Conservation (phyloP, 2,113 vertebrate species). For the Poecilia latipinna region DNA sequence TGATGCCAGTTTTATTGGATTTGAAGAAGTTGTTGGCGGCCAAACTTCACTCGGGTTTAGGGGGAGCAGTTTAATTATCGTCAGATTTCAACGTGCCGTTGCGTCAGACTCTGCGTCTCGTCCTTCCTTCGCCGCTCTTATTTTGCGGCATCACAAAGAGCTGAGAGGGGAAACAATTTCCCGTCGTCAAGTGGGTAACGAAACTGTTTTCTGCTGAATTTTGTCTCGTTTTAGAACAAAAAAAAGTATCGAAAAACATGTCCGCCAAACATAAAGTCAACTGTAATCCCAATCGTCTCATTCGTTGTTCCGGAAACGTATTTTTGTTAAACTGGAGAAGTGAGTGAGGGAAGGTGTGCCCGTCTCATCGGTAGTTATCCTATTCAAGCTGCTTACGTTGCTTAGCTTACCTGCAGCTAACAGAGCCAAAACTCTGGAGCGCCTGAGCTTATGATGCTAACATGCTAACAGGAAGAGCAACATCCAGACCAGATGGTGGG, state of each 20-base stretch:
- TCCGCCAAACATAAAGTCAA: background rate
- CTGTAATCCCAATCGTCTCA: background rate
- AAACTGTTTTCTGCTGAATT: conserved; percentile 24
- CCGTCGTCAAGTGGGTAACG: conserved; percentile 60
- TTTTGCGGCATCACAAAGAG: conserved; percentile 49
- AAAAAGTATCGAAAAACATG: background rate
- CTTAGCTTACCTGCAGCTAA: conserved; percentile 43
- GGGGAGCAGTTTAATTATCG: conserved; percentile 19
- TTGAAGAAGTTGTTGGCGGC: too few relatives aligned
- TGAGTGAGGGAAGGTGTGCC: conserved; percentile 30
- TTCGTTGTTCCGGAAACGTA: conserved; percentile 16
- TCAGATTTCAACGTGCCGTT: conserved; percentile 65
- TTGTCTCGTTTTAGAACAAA: background rate
- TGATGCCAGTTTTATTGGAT: too few relatives aligned
- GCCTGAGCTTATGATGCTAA: conserved; percentile 59
- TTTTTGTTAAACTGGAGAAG: conserved; percentile 6
- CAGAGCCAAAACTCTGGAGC: conserved; percentile 52
- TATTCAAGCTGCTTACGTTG: background rate
- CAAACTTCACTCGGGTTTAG: background rate
- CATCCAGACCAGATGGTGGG: conserved; percentile 42
- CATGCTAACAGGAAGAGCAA: conserved; percentile 58
- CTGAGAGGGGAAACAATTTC: conserved; percentile 45
- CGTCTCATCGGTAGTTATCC: conserved; percentile 13
- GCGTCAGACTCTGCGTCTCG: conserved; percentile 42
- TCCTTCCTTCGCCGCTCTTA: conserved; percentile 35